phyloP scores from a whole-genome alignment of 2,797 vertebrate species.

The Ceryle rudis region DNA sequence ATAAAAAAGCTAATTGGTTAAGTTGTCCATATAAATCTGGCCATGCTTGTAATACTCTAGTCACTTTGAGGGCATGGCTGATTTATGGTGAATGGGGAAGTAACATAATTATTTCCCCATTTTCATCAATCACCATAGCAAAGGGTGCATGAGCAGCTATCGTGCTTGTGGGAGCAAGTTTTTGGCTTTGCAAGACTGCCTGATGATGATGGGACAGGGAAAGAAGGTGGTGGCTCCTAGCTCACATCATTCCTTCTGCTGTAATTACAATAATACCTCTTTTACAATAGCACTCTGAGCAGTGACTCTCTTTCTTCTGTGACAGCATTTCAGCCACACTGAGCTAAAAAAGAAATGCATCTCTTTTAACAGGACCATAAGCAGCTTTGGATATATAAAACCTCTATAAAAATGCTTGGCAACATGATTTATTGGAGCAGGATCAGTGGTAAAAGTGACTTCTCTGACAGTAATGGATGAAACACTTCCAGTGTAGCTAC shows the following conservation, averaged over 20 bases:
- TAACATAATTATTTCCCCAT: constrained; percentile 38
- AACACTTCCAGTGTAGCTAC: constrained; percentile 12
- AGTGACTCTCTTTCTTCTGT: constrained; percentile 36
- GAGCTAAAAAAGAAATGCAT: constrained; percentile 55
- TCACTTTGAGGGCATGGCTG: constrained; percentile 7
- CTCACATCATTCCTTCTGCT: background rate
- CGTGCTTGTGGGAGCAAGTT: constrained; percentile 40
- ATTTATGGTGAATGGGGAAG: constrained; percentile 4
- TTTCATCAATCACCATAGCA: constrained; percentile 27
- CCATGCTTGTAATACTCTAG: background rate
- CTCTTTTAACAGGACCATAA: constrained; percentile 59
- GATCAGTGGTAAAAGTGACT: constrained; percentile 58
- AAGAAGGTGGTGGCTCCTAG: background rate
- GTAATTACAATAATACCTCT: constrained; percentile 41
- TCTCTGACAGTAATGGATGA: constrained; percentile 69
- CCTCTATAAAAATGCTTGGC: constrained; percentile 60
- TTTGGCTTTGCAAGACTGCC: constrained; percentile 35
- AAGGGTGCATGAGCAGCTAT: constrained; percentile 18
- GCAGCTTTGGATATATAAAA: constrained; percentile 57
- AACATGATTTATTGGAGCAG: constrained; percentile 61
- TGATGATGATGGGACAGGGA: background rate
- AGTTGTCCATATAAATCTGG: background rate
- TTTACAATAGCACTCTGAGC: constrained; percentile 11
- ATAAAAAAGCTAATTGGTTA: constrained; percentile 33
- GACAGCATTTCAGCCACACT: constrained; percentile 48